Base-by-base conservation (phyloP, 2,888 invertebrate genomes). In the Drosophila flavopinicola region DNA sequence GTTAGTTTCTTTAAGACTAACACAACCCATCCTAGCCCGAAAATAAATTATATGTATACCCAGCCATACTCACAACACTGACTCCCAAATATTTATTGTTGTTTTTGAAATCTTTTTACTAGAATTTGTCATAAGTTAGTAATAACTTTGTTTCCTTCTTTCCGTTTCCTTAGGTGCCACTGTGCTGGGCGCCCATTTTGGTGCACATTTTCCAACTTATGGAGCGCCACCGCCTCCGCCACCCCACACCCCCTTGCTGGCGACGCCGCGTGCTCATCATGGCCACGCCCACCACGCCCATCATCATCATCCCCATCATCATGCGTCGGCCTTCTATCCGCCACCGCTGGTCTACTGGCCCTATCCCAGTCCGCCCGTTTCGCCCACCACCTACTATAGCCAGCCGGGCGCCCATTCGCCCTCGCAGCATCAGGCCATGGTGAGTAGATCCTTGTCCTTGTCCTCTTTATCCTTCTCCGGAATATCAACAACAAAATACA, bases 361-460 rank as follows among this genome's bases (percentile, higher is more conserved):
- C 0, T 98, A 98, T 92, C 97, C 98, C 41, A 97, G 97, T 83
- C 98, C 98, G 32, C 98, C 98, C 0, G 97, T 98, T 13, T 97
- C 97, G 37, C 98, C 98, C 0, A 97, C 97, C 32, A 96, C 95
- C 84, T 96, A 96, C 91, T 96, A 95, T 88, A 95, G 95, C 66
- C 89, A 88, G 53, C 93, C 94, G 1, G 88, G 84, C 23, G 93
- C 94, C 20, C 90, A 90, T 57, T 89, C 91, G 23, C 88, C 88
- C 0, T 87, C 90, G 9, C 89, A 85, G 37, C 88, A 88, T 63
- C 88, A 87, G 65, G 83, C 90, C 24, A 59, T 90, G 87, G 90
- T 90, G 57, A 77, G 82, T 75, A 48, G 4, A 4, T 24, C 6
- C 10, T n/a, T n/a, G n/a, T n/a, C n/a, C n/a, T n/a, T n/a, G n/a